phyloP scores from a whole-genome alignment of 1,140 invertebrate genomes.

The Diachasmimorpha longicaudata region DNA sequence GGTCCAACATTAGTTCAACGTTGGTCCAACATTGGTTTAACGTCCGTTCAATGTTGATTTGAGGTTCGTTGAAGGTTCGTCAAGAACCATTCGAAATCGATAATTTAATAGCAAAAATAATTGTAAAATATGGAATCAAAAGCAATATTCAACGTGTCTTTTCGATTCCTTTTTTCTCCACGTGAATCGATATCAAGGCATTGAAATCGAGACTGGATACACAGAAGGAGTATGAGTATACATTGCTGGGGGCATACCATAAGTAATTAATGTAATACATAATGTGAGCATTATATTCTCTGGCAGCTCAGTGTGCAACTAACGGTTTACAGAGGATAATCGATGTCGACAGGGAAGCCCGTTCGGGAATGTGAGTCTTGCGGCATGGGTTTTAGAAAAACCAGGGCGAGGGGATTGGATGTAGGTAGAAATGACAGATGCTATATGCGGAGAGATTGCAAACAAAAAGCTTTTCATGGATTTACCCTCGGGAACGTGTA shows the following conservation, averaged over 20 bases:
- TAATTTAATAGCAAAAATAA: too few relatives aligned
- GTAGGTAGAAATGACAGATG: background rate
- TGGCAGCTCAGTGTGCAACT: constrained; percentile 40
- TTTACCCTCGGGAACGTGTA: constrained; percentile 30
- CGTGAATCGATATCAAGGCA: constrained; percentile 16
- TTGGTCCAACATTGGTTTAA: too few relatives aligned
- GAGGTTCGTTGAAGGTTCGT: too few relatives aligned
- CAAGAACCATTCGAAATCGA: too few relatives aligned
- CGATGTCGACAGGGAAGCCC: constrained; percentile 2
- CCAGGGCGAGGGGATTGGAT: background rate
- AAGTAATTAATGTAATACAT: constrained; percentile 46
- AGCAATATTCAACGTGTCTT: too few relatives aligned
- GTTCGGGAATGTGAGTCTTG: background rate
- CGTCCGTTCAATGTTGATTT: too few relatives aligned
- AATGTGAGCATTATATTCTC: background rate
- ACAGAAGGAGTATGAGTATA: constrained; percentile 30
- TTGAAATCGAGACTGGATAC: background rate
- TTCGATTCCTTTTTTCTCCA: constrained; percentile 2
- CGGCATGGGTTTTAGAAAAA: background rate
- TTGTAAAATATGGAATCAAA: too few relatives aligned
- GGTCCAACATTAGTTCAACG: too few relatives aligned
- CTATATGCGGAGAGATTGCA: constrained; percentile 22
- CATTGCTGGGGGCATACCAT: constrained; percentile 25
- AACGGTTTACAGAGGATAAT: constrained; percentile 45
- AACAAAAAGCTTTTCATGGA: constrained; percentile 36